phyloP scores from a whole-genome alignment of 1,140 invertebrate genomes.

The Goniozus legneri region DNA sequence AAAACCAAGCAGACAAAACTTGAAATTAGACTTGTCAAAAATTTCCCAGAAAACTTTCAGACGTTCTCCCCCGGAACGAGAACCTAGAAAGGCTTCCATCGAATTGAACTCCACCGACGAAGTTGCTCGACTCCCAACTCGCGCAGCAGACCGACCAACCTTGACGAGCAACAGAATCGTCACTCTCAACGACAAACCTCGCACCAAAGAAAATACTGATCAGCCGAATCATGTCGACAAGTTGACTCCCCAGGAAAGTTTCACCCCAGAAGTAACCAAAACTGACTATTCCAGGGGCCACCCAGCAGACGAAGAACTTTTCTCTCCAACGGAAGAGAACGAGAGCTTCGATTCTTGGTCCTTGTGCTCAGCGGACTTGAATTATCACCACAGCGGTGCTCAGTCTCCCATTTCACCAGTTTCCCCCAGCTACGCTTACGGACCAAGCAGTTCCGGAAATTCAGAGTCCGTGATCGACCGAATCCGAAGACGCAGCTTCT shows the following conservation, averaged over 20 bases:
- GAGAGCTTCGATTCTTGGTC: conserved; percentile 68
- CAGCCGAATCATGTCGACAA: no score
- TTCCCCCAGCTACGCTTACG: conserved; percentile 51
- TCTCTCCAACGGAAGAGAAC: conserved; percentile 62
- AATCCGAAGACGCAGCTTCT: conserved; percentile 84
- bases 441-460: conserved; percentile 42
- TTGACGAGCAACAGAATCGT: no score
- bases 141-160: no score
- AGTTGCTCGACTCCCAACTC: no score
- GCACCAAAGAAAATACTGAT: no score
- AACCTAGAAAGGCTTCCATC: no score
- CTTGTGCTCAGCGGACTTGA: conserved; percentile 59
- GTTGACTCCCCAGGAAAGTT: no score
- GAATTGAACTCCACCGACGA: no score
- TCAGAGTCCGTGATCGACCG: conserved; percentile 77
- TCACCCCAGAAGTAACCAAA: no score
- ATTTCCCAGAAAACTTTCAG: conserved; percentile 53
- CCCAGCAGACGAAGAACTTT: conserved; percentile 46
- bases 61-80: conserved; percentile 30
- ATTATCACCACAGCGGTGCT: conserved; percentile 39
- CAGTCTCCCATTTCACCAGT: conserved; percentile 57
- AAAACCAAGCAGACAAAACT: conserved; percentile 39
- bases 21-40: conserved; percentile 68
- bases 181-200: no score
- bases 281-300: no score